Percentiles rank a stretch among this genome's conserved stretches.
Evolutionary conservation across 2,797 vertebrate species (phyloP).

Genomic region (Spondyliosoma cantharus): DNA sequence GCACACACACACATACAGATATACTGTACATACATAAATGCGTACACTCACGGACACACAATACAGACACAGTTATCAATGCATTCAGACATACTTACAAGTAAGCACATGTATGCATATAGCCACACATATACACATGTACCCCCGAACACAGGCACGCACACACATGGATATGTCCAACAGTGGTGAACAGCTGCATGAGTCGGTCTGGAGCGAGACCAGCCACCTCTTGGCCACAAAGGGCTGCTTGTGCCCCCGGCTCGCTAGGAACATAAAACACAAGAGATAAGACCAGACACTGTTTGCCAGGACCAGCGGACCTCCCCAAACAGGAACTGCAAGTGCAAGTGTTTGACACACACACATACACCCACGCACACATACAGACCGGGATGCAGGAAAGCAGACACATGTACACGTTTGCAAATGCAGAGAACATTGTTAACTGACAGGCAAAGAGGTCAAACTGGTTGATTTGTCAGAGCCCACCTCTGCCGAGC

Average conservation of each 20-base stretch:
- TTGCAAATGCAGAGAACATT: constrained; percentile 9
- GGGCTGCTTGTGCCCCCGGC: constrained; percentile 82
- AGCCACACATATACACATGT: constrained; percentile 42
- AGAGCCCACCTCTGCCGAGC: constrained; percentile 24
- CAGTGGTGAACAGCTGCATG: constrained; percentile 87
- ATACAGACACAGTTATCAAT: constrained; percentile 10
- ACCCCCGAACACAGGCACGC: constrained; percentile 44
- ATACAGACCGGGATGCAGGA: constrained; percentile 28
- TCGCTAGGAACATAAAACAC: constrained; percentile 82
- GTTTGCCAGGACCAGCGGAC: constrained; percentile 75
- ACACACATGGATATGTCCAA: constrained; percentile 76
- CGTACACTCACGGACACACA: not conserved
- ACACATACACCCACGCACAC: constrained; percentile 43
- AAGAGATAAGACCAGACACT: constrained; percentile 84
- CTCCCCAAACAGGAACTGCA: constrained; percentile 79
- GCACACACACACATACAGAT: not conserved
- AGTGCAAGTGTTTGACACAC: constrained; percentile 76
- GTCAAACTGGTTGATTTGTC: constrained; percentile 15
- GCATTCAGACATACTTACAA: constrained; percentile 25
- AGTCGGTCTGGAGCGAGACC: constrained; percentile 79
- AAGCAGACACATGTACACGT: constrained; percentile 34
- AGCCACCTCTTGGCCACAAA: constrained; percentile 85
- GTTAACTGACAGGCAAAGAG: constrained; percentile 21
- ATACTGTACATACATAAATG: constrained; percentile 3
- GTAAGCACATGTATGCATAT: constrained; percentile 27